Evolutionary conservation across 2,888 invertebrate species (phyloP).

Genomic region (Oconnorella tubifera): DNA sequence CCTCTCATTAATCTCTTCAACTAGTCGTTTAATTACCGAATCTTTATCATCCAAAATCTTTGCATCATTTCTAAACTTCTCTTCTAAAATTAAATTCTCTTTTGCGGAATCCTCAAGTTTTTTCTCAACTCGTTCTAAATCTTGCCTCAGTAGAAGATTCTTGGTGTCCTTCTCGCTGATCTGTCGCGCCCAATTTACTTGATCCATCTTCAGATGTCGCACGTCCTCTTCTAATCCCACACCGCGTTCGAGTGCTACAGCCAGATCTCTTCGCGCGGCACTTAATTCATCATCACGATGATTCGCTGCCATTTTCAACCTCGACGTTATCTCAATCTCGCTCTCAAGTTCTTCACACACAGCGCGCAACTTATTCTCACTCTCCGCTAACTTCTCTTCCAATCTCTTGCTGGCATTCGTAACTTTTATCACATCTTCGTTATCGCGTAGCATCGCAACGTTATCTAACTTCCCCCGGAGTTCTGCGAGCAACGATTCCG

Average conservation of each 20-base stretch:
- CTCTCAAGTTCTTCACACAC: conserved; percentile 46
- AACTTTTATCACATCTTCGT: conserved; percentile 28
- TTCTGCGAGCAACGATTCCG: conserved; percentile 41
- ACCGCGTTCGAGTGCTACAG: neutral
- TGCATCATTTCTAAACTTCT: too few relatives aligned
- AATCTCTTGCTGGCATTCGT: conserved; percentile 1
- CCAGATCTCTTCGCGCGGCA: neutral
- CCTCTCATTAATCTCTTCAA: too few relatives aligned
- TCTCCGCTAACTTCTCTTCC: conserved; percentile 67
- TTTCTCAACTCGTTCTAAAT: conserved; percentile 14
- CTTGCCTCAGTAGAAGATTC: neutral
- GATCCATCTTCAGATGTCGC: conserved; percentile 29
- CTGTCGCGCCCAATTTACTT: conserved; percentile 30
- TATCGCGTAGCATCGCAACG: conserved; percentile 24
- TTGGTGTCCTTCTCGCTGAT: conserved; percentile 12
- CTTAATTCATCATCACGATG: conserved; percentile 38
- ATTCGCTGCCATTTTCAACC: conserved; percentile 39
- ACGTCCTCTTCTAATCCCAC: conserved; percentile 4
- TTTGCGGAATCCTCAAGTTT: conserved; percentile 1
- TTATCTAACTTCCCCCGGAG: conserved; percentile 42
- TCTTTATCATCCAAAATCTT: conserved; percentile 3
- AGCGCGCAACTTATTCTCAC: conserved; percentile 46
- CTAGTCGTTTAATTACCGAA: neutral
- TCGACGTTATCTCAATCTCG: conserved; percentile 42
- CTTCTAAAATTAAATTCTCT: neutral